Evolutionary conservation across 2,113 vertebrate species (phyloP).

Genomic region (Hippopotamus amphibius): DNA sequence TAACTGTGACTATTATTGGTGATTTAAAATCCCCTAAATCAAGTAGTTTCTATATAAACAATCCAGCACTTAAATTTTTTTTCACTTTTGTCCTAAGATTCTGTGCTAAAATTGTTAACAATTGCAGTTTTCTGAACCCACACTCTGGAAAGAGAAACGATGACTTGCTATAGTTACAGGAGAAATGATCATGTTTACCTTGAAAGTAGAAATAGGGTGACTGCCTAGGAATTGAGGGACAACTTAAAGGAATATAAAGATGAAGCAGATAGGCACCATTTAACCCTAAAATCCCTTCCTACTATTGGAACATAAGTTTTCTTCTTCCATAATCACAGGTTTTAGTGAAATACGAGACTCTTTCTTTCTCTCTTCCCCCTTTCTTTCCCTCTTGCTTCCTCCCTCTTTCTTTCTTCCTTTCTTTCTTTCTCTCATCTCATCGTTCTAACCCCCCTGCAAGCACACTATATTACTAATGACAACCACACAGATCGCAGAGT

Average conservation of each 20-base stretch:
- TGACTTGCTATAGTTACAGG: neutral
- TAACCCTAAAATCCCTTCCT: constrained; percentile 70
- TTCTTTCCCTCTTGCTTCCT: neutral
- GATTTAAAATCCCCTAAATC: neutral
- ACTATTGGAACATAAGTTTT: constrained; percentile 56
- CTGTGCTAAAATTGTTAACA: constrained; percentile 12
- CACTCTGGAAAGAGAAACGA: constrained; percentile 40
- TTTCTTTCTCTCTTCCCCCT: neutral
- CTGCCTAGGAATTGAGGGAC: neutral
- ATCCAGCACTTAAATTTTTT: neutral
- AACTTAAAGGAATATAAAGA: constrained; percentile 59
- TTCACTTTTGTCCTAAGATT: constrained; percentile 31
- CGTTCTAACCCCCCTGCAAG: neutral
- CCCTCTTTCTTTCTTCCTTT: too few relatives aligned
- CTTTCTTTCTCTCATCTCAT: neutral
- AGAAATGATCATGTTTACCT: neutral
- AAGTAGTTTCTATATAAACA: constrained; percentile 38
- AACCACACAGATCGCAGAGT: neutral
- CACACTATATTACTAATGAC: neutral
- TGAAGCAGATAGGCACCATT: neutral
- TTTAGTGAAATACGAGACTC: constrained; percentile 66
- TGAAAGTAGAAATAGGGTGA: constrained; percentile 10
- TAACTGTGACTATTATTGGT: neutral
- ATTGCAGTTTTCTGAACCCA: neutral
- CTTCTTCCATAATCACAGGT: constrained; percentile 36